These are phyloP conservation scores for Orchestia grillus DNA, from an alignment of 1,140 invertebrate species.

Conservation along the genomic window DNA sequence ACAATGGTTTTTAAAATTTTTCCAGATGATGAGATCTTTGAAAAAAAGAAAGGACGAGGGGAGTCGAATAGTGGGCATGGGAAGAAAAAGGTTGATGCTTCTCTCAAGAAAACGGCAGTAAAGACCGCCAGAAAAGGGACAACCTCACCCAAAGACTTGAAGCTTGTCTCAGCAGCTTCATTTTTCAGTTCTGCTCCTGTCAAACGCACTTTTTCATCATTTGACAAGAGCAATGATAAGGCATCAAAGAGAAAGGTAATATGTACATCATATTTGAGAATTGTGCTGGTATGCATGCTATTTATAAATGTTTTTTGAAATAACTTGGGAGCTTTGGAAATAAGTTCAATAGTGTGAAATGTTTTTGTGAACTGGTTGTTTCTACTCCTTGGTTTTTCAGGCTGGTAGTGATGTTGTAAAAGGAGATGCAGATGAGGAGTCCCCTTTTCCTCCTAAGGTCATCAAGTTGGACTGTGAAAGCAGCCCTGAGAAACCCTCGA, in stretches of 20 bases:
- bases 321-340: not conserved
- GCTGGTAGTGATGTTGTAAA: not conserved
- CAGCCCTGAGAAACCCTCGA: not conserved
- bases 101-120: not conserved
- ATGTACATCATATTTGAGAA: not conserved
- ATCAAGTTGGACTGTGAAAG: not conserved
- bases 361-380: not conserved
- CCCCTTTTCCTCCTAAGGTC: not conserved
- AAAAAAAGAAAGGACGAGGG: not conserved
- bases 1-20: not conserved
- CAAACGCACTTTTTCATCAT: not conserved
- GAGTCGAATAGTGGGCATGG: not conserved
- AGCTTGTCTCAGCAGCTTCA: not conserved
- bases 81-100: not conserved
- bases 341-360: not conserved
- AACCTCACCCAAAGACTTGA: not conserved
- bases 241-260: slow-evolving; percentile 27
- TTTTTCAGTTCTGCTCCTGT: slow-evolving; percentile 24
- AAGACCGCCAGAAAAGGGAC: not conserved
- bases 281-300: not conserved
- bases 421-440: not conserved
- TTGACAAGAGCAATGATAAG: not conserved
- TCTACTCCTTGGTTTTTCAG: not conserved
- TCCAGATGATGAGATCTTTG: slow-evolving; percentile 36
- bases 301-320: not conserved